Base-by-base conservation (phyloP, 2,888 invertebrate species). In the Machimus rusticus region DNA sequence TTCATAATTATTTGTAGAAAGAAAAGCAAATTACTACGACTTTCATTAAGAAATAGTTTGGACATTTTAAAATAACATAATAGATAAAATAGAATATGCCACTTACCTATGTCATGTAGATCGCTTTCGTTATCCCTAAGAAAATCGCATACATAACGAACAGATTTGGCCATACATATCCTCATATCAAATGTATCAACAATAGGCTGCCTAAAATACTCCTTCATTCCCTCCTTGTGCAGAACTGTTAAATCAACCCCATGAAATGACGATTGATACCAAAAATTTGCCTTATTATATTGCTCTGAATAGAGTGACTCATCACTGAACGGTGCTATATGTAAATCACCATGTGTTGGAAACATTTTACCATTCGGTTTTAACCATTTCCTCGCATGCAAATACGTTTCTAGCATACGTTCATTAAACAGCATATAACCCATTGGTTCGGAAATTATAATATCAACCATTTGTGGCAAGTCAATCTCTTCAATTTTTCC, bases 341-440 rank as follows among this genome's bases (percentile, higher is more conserved):
- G 99, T 55, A 99, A 94, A 93, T 99, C 99, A 86, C 99, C 99
- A 92, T 98, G 95, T 0, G 98, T 97, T 1, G 99, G 99, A 93
- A 97, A 99, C 99, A 99, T 99, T 93, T 97, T 97, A 87, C 99
- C 99, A 87, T 94, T 95, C 31, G 97, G 97, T 93, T 96, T 96
- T 57, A 99, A 94, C 98, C 99, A 99, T 92, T 99, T 99, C 91
- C 99, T 98, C 4, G 99, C 99, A 94, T 99, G 99, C 88, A 99
- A 94, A 93, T 98, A 99, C 0, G 99, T 99, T 93, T 99, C 99
- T 90, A 99, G 94, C 99, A 99, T 99, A 89, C 99, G 94, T 93
- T 99, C 99, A 93, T 99, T 99, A 93, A 99, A 99, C 87, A 99
- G 93, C 99, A 99, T 99, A 92, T 99, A 99, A n/a, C 99, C 99